Evolutionary conservation across 2,888 invertebrate species (phyloP).

Genomic region (Invenusta paracnida): DNA sequence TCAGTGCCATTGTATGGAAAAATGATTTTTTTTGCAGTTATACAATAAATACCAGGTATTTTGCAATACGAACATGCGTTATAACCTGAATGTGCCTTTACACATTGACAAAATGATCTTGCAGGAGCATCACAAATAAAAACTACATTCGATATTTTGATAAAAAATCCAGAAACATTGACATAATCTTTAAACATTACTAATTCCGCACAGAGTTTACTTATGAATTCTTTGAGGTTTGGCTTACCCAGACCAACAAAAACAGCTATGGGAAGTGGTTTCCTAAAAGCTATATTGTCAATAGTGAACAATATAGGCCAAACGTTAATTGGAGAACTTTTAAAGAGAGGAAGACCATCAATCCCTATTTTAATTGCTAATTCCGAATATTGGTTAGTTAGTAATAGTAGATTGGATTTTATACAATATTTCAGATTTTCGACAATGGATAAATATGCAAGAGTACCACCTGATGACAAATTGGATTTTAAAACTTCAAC

Average conservation of each 20-base stretch:
- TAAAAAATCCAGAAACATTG: neutral
- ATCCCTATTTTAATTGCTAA: constrained; percentile 32
- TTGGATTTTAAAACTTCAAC: neutral
- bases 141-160: constrained; percentile 19
- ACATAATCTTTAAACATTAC: constrained; percentile 13
- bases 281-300: neutral
- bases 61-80: constrained; percentile 42
- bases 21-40: constrained; percentile 3
- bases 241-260: constrained; percentile 42
- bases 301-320: constrained; percentile 40
- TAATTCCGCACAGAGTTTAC: constrained; percentile 35
- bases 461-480: constrained; percentile 5
- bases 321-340: constrained; percentile 37
- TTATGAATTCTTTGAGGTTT: constrained; percentile 39
- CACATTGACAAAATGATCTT: constrained; percentile 43
- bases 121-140: constrained; percentile 47
- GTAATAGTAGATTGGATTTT: neutral
- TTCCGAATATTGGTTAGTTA: neutral
- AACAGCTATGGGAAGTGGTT: constrained; percentile 41
- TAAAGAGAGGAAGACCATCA: constrained; percentile 44
- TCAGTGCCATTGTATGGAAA: constrained; percentile 32
- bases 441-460: constrained; percentile 33
- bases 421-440: neutral
- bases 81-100: constrained; percentile 44
- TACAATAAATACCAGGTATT: constrained; percentile 29